phyloP scores from a whole-genome alignment of 2,797 vertebrate genomes.

The Saguinus oedipus region DNA sequence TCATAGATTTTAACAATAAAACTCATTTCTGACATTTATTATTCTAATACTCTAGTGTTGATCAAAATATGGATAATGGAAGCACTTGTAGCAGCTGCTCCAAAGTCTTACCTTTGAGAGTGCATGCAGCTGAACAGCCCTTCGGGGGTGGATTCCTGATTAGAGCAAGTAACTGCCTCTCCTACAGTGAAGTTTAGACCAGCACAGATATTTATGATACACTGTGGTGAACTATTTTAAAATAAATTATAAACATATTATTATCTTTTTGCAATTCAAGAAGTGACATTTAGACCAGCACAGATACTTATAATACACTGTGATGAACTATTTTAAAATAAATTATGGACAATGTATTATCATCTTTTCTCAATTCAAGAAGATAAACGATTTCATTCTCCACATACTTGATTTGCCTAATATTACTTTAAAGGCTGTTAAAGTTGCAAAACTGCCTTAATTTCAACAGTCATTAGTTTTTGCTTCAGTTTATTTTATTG shows the following conservation, averaged over 20 bases:
- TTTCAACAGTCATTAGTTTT: background rate
- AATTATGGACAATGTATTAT: background rate
- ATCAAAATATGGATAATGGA: background rate
- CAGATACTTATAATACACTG: background rate
- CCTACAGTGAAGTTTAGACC: background rate
- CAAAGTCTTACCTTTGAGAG: background rate
- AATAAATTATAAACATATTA: background rate
- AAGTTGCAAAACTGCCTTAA: slow-evolving; percentile 2
- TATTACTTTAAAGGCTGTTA: background rate
- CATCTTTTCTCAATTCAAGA: background rate
- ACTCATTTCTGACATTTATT: background rate
- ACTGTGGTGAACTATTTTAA: slow-evolving; percentile 8
- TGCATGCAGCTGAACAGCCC: background rate
- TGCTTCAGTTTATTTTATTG: background rate
- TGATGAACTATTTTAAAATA: slow-evolving; percentile 33
- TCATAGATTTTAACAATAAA: background rate
- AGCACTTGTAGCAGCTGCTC: background rate
- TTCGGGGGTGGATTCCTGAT: background rate
- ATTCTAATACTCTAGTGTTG: background rate
- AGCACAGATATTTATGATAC: background rate
- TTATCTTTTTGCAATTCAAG: background rate
- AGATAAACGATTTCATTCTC: background rate
- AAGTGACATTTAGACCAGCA: background rate
- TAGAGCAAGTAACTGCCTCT: background rate
- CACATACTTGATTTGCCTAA: background rate